These are phyloP conservation scores for Epinephelus lanceolatus DNA, from an alignment of 2,113 vertebrate genomes.

Conservation along the genomic window DNA sequence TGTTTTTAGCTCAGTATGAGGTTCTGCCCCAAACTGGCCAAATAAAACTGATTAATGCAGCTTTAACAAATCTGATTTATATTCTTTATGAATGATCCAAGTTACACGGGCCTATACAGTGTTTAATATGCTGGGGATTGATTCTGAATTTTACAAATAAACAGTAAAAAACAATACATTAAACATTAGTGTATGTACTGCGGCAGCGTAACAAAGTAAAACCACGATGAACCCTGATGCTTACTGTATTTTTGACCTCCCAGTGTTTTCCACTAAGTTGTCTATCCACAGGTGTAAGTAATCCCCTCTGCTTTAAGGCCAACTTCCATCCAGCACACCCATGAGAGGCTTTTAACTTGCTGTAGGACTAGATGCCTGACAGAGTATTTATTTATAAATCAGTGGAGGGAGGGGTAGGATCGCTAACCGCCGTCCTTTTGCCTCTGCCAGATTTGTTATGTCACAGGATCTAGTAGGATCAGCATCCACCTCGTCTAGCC, in stretches of 20 bases:
- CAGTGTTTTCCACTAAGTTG: neutral
- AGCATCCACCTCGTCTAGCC: conserved; percentile 75
- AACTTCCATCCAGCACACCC: conserved; percentile 37
- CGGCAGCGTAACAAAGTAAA: neutral
- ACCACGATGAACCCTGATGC: neutral
- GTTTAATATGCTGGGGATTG: neutral
- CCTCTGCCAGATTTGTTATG: conserved; percentile 80
- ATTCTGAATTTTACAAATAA: neutral
- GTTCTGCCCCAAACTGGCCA: too few species aligned
- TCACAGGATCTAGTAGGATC: conserved; percentile 83
- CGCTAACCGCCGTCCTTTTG: conserved; percentile 51
- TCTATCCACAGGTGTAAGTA: conserved; percentile 46
- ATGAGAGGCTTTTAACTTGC: conserved; percentile 50
- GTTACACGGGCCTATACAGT: neutral
- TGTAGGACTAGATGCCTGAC: conserved; percentile 39
- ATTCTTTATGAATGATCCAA: neutral
- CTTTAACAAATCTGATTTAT: neutral
- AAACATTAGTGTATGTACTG: neutral
- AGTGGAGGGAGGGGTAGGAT: conserved; percentile 61
- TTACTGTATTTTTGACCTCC: neutral
- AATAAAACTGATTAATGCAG: neutral
- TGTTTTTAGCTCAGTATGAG: neutral
- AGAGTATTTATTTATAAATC: conserved; percentile 83
- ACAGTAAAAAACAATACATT: neutral
- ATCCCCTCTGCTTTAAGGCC: conserved; percentile 22